Evolutionary conservation across 2,797 vertebrate species (phyloP).

Genomic region (Prionace glauca): DNA sequence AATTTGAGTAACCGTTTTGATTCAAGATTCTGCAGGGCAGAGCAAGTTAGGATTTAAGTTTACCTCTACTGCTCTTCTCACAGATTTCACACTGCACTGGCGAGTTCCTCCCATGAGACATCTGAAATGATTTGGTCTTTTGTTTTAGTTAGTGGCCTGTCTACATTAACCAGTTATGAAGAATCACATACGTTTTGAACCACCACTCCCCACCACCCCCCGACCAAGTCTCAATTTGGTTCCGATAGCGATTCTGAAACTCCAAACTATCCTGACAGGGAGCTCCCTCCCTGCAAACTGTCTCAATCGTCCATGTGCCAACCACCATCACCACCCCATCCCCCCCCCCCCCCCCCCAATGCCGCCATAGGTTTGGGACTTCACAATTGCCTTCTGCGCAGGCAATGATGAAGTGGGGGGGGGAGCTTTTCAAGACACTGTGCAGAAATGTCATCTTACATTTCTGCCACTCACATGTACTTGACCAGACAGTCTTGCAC

Average conservation of each 20-base stretch:
- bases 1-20: constrained; percentile 19
- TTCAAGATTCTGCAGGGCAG: background rate
- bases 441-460: background rate
- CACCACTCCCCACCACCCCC: background rate
- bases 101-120: background rate
- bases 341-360: too few relatives aligned
- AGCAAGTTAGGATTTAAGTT: background rate
- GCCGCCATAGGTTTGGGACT: background rate
- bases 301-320: background rate
- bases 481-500: background rate
- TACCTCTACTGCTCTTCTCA: background rate
- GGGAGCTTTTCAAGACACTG: background rate
- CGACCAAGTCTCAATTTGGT: background rate
- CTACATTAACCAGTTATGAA: background rate
- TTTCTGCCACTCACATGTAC: background rate
- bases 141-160: background rate
- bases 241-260: background rate
- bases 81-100: background rate
- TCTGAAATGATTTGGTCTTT: background rate
- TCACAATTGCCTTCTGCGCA: background rate
- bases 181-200: background rate
- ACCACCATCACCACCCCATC: too few relatives aligned
- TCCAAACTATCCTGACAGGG: background rate
- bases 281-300: background rate
- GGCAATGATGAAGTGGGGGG: background rate